phyloP scores from a whole-genome alignment of 2,113 vertebrate genomes.

The Seriola dumerili region DNA sequence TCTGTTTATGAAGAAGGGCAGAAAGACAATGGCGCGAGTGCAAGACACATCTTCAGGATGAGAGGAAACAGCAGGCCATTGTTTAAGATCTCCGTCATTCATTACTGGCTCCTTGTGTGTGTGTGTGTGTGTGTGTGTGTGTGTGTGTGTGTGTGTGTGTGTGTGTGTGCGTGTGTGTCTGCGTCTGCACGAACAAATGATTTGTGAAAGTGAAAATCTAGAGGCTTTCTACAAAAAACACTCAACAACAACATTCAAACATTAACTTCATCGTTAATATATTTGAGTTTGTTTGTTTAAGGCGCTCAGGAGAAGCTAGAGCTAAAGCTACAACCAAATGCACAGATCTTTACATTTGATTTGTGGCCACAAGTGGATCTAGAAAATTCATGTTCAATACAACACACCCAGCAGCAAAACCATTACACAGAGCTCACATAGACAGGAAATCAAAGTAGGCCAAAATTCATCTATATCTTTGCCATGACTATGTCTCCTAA shows the following conservation, averaged over 20 bases:
- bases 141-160: constrained; percentile 1
- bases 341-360: constrained; percentile 44
- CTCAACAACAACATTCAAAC: background rate
- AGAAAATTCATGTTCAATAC: constrained; percentile 30
- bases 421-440: constrained; percentile 42
- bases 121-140: constrained; percentile 12
- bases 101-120: constrained; percentile 29
- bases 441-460: constrained; percentile 76
- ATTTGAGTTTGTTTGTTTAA: background rate
- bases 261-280: background rate
- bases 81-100: constrained; percentile 59
- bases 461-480: constrained; percentile 80
- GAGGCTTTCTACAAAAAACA: background rate
- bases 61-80: constrained; percentile 61
- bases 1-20: constrained; percentile 58
- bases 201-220: constrained; percentile 15
- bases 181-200: background rate
- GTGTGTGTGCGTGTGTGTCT: constrained; percentile 20
- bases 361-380: constrained; percentile 19
- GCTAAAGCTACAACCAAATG: background rate
- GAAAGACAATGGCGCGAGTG: constrained; percentile 67
- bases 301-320: background rate
- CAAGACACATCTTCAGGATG: constrained; percentile 59
- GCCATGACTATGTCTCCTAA: constrained; percentile 78
- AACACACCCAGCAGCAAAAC: constrained; percentile 33